Conservation (phyloP, 2,888 invertebrate species). For the Ectobius pallidus region DNA sequence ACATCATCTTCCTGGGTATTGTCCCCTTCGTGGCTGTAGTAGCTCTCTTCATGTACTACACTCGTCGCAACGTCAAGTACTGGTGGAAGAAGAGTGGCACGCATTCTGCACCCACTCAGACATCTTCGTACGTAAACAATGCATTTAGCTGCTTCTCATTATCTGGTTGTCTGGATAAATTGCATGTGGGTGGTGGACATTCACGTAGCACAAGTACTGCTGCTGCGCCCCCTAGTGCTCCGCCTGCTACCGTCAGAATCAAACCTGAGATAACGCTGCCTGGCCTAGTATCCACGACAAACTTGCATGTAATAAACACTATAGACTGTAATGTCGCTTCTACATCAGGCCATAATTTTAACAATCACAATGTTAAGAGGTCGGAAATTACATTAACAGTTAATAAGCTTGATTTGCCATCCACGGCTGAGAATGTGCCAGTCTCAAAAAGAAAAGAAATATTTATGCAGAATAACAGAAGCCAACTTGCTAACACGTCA, state of each 20-base stretch:
- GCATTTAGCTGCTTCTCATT: not conserved
- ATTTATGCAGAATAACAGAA: not conserved
- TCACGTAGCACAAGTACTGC: not conserved
- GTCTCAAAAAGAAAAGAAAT: not conserved
- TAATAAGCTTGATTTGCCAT: not conserved
- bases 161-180: not conserved
- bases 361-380: no score
- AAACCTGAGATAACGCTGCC: slow-evolving; percentile 64
- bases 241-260: not conserved
- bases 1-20: slow-evolving; percentile 86
- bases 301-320: slow-evolving; percentile 61
- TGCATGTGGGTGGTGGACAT: slow-evolving; percentile 1
- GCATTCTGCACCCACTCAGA: slow-evolving; percentile 45
- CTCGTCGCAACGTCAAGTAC: slow-evolving; percentile 64
- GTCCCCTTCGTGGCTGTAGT: slow-evolving; percentile 73
- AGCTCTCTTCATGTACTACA: slow-evolving; percentile 76
- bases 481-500: no score
- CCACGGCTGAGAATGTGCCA: not conserved
- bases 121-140: slow-evolving; percentile 59
- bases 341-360: not conserved
- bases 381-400: not conserved
- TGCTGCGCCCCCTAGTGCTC: not conserved
- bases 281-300: slow-evolving; percentile 70
- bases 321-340: no score
- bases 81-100: slow-evolving; percentile 58